Evolutionary conservation across 2,888 invertebrate genomes (phyloP).

Genomic region (Polylopha cassiicola): DNA sequence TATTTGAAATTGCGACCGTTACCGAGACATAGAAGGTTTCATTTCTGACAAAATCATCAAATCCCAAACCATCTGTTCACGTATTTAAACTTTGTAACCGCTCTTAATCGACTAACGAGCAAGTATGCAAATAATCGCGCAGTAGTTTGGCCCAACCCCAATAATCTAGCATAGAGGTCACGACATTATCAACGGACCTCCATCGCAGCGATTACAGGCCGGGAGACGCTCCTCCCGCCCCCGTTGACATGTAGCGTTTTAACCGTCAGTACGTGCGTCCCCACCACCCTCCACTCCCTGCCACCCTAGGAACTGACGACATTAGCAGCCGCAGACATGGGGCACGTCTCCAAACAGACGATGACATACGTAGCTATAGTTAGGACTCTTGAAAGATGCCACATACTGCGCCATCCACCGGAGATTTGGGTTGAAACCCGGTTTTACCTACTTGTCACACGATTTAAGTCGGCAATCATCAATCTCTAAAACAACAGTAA

Average conservation of each 20-base stretch:
- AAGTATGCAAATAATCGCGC: slow-evolving; percentile 27
- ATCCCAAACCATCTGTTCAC: not conserved
- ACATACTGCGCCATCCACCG: slow-evolving; percentile 11
- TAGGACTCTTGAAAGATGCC: slow-evolving; percentile 24
- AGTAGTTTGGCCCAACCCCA: slow-evolving; percentile 35
- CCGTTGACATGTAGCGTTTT: slow-evolving; percentile 74
- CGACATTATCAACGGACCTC: slow-evolving; percentile 65
- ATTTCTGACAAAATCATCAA: no score
- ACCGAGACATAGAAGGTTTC: no score
- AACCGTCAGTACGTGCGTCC: slow-evolving; percentile 70
- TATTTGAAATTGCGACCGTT: slow-evolving; percentile 3
- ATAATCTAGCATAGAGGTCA: slow-evolving; percentile 48
- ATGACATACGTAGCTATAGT: slow-evolving; percentile 55
- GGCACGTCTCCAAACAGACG: slow-evolving; percentile 65
- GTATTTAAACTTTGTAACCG: slow-evolving; percentile 3
- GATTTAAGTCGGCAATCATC: slow-evolving; percentile 19
- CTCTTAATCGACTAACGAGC: slow-evolving; percentile 7
- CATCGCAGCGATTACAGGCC: slow-evolving; percentile 53
- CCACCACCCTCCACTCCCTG: slow-evolving; percentile 32
- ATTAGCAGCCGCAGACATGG: slow-evolving; percentile 75
- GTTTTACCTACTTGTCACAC: slow-evolving; percentile 21
- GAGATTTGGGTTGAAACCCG: slow-evolving; percentile 14
- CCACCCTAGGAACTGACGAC: slow-evolving; percentile 62
- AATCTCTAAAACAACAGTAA: slow-evolving; percentile 10
- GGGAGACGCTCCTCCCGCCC: slow-evolving; percentile 54